Evolutionary conservation across 1,140 invertebrate genomes (phyloP).

Genomic region (Euwallacea similis): DNA sequence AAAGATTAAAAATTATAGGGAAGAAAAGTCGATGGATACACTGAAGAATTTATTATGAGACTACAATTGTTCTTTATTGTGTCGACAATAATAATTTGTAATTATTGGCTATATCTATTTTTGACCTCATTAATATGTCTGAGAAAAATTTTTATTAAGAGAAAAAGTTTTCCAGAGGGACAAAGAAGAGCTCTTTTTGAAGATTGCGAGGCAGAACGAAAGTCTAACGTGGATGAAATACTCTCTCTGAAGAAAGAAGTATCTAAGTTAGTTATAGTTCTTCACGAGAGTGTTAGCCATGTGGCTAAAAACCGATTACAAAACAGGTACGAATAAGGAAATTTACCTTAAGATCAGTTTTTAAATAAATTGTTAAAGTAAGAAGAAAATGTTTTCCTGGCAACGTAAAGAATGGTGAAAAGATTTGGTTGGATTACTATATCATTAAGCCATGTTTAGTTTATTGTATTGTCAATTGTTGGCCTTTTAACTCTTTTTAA

Average conservation of each 20-base stretch:
- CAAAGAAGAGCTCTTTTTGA: slow-evolving; percentile 80
- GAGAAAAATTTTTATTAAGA: background rate
- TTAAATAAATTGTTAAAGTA: background rate
- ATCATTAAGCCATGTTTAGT: background rate
- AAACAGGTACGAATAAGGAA: slow-evolving; percentile 15
- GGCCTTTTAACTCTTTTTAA: background rate
- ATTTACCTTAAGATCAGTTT: background rate
- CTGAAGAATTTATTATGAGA: background rate
- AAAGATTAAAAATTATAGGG: too few species aligned
- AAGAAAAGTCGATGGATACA: background rate
- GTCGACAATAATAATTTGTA: background rate
- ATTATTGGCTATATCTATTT: background rate
- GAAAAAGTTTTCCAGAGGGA: slow-evolving; percentile 64
- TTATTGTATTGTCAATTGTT: background rate
- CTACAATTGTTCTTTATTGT: slow-evolving; percentile 2
- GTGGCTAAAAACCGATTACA: slow-evolving; percentile 44
- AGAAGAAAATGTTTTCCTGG: background rate
- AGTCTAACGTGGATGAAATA: slow-evolving; percentile 70
- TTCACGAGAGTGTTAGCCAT: slow-evolving; percentile 63
- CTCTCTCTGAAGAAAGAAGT: slow-evolving; percentile 72
- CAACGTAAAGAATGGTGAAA: background rate
- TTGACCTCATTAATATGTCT: background rate
- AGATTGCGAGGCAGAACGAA: slow-evolving; percentile 73
- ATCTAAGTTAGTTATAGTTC: slow-evolving; percentile 62
- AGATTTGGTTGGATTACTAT: background rate